These are phyloP conservation scores for Maccullochella peelii DNA, from an alignment of 2,113 vertebrate genomes.

Conservation along the genomic window DNA sequence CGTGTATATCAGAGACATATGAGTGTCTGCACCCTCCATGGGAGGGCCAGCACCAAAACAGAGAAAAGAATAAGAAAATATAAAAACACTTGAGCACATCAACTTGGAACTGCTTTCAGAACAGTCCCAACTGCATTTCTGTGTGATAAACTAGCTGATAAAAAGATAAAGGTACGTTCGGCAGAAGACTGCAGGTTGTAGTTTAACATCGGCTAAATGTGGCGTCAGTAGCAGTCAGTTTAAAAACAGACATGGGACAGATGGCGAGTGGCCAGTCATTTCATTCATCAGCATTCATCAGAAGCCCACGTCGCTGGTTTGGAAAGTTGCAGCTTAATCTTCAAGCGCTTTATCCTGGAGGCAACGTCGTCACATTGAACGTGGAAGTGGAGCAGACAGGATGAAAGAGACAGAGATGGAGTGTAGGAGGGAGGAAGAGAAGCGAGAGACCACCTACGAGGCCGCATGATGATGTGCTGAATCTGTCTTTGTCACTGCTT, in stretches of 20 bases:
- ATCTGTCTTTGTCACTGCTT: conserved; percentile 64
- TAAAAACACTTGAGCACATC: not conserved
- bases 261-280: conserved; percentile 48
- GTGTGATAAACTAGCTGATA: not conserved
- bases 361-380: conserved; percentile 58
- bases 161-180: conserved; percentile 11
- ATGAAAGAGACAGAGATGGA: conserved; percentile 61
- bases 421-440: conserved; percentile 51
- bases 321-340: conserved; percentile 69
- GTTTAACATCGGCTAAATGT: conserved; percentile 24
- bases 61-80: not conserved
- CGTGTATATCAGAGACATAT: not conserved
- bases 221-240: not conserved
- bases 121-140: not conserved
- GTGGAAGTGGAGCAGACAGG: conserved; percentile 61
- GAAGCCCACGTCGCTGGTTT: conserved; percentile 34
- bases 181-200: not conserved
- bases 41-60: not conserved
- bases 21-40: not conserved
- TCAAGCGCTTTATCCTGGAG: conserved; percentile 59
- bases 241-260: conserved; percentile 44
- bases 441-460: conserved; percentile 75
- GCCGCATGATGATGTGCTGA: conserved; percentile 57
- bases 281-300: conserved; percentile 54
- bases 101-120: not conserved